phyloP scores from a whole-genome alignment of 1,140 invertebrate species.

The Oedothorax gibbosus region DNA sequence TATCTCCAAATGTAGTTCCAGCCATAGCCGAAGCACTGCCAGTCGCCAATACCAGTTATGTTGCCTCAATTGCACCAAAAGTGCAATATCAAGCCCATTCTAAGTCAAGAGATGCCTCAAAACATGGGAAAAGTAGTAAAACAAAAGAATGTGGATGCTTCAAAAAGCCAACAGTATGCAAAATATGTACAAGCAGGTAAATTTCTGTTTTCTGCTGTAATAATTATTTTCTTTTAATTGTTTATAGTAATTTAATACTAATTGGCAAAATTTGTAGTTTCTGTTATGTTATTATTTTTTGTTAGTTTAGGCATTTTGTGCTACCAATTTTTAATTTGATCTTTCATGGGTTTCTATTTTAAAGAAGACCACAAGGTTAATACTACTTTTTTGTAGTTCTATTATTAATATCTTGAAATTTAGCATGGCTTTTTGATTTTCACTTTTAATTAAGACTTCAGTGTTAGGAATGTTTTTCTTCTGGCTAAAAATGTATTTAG shows the following conservation, averaged over 20 bases:
- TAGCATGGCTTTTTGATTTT: too few relatives aligned
- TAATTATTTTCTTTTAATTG: too few relatives aligned
- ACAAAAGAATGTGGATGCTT: slow-evolving; percentile 46
- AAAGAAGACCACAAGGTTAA: too few relatives aligned
- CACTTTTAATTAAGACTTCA: too few relatives aligned
- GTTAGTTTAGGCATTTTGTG: too few relatives aligned
- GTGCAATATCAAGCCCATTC: neutral
- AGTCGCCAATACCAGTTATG: neutral
- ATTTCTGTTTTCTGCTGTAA: neutral
- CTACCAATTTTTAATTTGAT: too few relatives aligned
- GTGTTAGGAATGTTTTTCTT: neutral
- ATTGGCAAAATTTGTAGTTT: too few relatives aligned
- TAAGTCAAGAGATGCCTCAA: slow-evolving; percentile 25
- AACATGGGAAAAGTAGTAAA: slow-evolving; percentile 34
- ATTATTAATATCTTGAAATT: too few relatives aligned
- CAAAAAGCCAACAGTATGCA: slow-evolving; percentile 59
- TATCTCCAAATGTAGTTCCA: neutral
- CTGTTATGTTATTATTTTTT: too few relatives aligned
- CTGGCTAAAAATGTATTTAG: neutral
- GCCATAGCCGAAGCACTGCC: slow-evolving; percentile 15
- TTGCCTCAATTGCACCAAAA: neutral
- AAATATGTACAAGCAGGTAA: slow-evolving; percentile 50
- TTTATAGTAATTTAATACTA: too few relatives aligned
- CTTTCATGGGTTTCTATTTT: too few relatives aligned
- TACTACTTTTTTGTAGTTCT: too few relatives aligned